Percentiles rank a stretch among this genome's conserved stretches.
phyloP scores from a whole-genome alignment of 1,140 invertebrate genomes.

The Temnothorax longispinosus region DNA sequence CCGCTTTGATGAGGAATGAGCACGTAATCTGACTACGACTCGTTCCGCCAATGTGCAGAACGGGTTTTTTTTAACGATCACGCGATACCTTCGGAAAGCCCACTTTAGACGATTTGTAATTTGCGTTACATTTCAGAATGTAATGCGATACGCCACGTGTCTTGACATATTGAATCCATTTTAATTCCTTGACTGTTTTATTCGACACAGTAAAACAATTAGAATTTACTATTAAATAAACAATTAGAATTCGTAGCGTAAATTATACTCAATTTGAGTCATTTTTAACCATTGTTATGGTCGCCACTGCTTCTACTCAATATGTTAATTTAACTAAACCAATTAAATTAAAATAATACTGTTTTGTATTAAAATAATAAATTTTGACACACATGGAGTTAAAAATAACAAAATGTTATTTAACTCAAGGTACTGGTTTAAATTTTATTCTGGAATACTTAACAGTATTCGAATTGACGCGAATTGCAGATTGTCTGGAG shows the following conservation, averaged over 20 bases:
- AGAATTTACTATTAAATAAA: neutral
- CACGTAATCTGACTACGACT: constrained; percentile 20
- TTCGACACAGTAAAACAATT: neutral
- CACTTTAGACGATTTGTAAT: neutral
- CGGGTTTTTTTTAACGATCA: constrained; percentile 37
- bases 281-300: too few relatives aligned
- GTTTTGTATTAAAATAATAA: too few relatives aligned
- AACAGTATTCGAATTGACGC: too few relatives aligned
- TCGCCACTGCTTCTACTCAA: too few relatives aligned
- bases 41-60: neutral
- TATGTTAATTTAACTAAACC: too few relatives aligned
- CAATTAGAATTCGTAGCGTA: too few relatives aligned
- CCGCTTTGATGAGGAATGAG: neutral
- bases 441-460: too few relatives aligned
- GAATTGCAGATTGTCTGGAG: neutral
- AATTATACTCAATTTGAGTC: too few relatives aligned
- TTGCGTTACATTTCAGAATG: neutral
- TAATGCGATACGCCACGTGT: neutral
- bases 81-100: neutral
- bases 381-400: too few relatives aligned
- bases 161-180: neutral
- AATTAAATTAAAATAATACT: too few relatives aligned
- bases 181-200: neutral
- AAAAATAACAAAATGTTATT: too few relatives aligned
- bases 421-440: too few relatives aligned